These are phyloP conservation scores for Amazona vittata DNA, from an alignment of 2,113 vertebrate species.

Conservation along the genomic window DNA sequence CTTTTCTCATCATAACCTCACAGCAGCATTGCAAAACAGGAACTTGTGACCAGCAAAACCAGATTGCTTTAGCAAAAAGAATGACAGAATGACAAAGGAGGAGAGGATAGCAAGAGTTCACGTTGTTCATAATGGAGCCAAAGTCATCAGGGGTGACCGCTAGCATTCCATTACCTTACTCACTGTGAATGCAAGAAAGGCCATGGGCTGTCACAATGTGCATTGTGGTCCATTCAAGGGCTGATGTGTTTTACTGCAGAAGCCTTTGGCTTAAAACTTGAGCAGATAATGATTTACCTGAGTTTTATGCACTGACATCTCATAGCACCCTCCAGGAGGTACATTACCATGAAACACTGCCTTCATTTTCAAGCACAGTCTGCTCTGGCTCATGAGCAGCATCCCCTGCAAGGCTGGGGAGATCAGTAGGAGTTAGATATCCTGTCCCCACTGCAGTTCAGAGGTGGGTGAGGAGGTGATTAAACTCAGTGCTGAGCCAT, in stretches of 20 bases:
- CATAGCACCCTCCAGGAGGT: background rate
- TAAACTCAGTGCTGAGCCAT: background rate
- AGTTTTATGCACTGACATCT: background rate
- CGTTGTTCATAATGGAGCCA: background rate
- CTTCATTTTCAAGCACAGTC: background rate
- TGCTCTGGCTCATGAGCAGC: background rate
- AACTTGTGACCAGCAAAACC: background rate
- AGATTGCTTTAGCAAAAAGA: background rate
- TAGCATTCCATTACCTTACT: background rate
- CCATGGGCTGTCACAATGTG: background rate
- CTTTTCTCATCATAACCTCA: background rate
- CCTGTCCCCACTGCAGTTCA: background rate
- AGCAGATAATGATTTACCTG: background rate
- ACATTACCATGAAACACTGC: background rate
- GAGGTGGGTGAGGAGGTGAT: background rate
- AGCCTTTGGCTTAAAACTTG: background rate
- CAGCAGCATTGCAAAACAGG: conserved; percentile 10
- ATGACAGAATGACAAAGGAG: background rate
- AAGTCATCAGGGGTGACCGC: background rate
- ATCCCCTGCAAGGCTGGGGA: background rate
- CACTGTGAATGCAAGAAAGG: background rate
- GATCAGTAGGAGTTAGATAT: background rate
- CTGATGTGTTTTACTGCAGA: background rate
- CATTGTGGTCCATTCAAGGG: background rate
- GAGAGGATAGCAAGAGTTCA: background rate